Conservation (phyloP, 2,113 vertebrate species). For the Pseudorectes ferrugineus region DNA sequence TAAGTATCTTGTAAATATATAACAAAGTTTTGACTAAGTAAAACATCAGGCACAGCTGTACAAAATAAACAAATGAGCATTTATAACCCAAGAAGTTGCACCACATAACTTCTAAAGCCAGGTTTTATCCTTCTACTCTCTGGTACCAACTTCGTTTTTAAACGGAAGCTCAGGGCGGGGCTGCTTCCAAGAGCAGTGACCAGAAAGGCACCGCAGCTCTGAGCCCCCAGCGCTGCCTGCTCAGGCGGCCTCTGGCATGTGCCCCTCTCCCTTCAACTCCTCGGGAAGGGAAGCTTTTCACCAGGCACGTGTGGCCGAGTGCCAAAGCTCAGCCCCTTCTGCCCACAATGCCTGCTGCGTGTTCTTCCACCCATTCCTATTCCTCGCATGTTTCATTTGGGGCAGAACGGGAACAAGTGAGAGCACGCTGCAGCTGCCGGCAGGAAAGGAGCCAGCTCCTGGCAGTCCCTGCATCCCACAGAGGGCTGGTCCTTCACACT, state of each 20-base stretch:
- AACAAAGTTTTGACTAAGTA: neutral
- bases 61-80: neutral
- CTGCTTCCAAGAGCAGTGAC: neutral
- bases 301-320: neutral
- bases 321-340: neutral
- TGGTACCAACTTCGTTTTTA: neutral
- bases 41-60: neutral
- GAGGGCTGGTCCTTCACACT: neutral
- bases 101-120: neutral
- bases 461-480: neutral
- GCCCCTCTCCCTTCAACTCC: neutral
- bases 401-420: constrained; percentile 20
- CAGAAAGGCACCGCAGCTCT: neutral
- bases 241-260: fast-evolving
- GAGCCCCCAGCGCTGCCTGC: neutral
- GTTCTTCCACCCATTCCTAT: neutral
- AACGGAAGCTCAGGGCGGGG: neutral
- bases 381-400: neutral
- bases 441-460: constrained; percentile 14
- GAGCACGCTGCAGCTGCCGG: constrained; percentile 20
- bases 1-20: neutral
- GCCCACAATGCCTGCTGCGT: neutral
- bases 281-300: neutral
- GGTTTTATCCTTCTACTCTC: neutral
- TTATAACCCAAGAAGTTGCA: neutral